Base-by-base conservation (phyloP, 53 echinoderm and acorn worm species). In the Apostichopus leukothele region DNA sequence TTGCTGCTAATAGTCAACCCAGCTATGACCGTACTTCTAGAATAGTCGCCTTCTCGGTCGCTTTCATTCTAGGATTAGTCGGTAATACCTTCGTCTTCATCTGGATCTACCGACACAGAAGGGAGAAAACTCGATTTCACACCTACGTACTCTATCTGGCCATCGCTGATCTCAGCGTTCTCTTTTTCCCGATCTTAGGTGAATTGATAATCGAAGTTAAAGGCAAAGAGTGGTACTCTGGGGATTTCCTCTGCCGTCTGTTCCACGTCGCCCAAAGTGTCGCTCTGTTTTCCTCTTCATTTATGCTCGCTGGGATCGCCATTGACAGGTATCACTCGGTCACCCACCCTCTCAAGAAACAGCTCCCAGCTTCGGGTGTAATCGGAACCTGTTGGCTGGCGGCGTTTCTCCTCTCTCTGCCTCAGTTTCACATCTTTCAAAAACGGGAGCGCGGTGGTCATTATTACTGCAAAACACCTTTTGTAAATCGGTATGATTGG, bases 281-380 rank as follows among this genome's bases (percentile, higher is more conserved):
- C 3, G 93, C 99, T 9, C 80, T 99, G 4, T 92, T 96, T 90
- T 94, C 99, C 11, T 96, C 96, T 27, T 94, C 93, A 13, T 94
- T 94, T 79, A 99, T 99, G 95, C 93, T 99, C 18, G 99, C 94
- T 21, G 99, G 90, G 1, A 99, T 99, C 74, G 90, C 96, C 9
- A 88, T 96, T 16, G 99, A 99, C 81, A 92, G 99, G 12, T 95
- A 92, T 81, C 96, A 99, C 76, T 95, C 99, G 1, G 94, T 99
- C 53, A 94, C 96, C 76, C 91, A 90, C 88, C 94, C 99, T 16
- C 89, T 99, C 0, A 94, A 94, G 88, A 94, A 92, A 60, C 94
- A 92, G 5, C 91, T 99, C 3, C 73, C 92, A 3, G 96, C 94
- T 77, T 25, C 60, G 66, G 73, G 21, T 61, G 92, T 99, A 9